Conservation (phyloP, 1,140 invertebrate species). For the Diorhabda carinulata region DNA sequence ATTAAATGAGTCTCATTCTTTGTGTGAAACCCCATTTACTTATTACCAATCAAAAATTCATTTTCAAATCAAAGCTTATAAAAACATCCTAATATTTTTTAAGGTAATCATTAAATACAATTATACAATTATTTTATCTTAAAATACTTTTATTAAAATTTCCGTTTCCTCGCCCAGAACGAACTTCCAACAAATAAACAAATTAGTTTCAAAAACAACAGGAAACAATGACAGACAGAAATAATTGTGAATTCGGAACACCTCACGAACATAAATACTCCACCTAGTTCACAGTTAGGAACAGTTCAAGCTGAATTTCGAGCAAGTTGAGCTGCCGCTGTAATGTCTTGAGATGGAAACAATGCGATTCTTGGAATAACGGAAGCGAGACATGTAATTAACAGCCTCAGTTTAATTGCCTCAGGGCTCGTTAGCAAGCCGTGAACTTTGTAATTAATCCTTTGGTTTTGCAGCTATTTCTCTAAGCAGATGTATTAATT, state of each 20-base stretch:
- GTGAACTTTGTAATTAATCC: conserved; percentile 51
- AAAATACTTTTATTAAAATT: too few relatives aligned
- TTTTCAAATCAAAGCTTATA: too few relatives aligned
- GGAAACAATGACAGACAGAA: neutral
- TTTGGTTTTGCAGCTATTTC: conserved; percentile 43
- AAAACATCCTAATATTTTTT: too few relatives aligned
- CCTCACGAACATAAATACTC: conserved; percentile 32
- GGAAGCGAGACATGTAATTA: conserved; percentile 35
- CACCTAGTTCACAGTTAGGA: conserved; percentile 29
- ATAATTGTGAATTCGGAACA: conserved; percentile 17
- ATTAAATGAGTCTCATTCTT: too few relatives aligned
- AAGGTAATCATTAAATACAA: too few relatives aligned
- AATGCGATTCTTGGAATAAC: conserved; percentile 25
- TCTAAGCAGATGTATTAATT: conserved; percentile 46
- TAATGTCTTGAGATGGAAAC: conserved; percentile 17
- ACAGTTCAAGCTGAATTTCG: neutral
- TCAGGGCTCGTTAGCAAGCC: conserved; percentile 46
- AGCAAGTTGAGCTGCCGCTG: conserved; percentile 7
- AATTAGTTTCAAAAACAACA: neutral
- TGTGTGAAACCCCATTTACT: too few relatives aligned
- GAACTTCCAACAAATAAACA: neutral
- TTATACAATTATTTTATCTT: too few relatives aligned
- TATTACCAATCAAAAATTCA: too few relatives aligned
- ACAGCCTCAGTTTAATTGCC: conserved; percentile 40
- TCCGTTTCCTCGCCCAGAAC: too few relatives aligned